Evolutionary conservation across 2,113 vertebrate species (phyloP), one percentile per base, ranked within the genome.

Genomic region (Campylomormyrus tamandua): DNA sequence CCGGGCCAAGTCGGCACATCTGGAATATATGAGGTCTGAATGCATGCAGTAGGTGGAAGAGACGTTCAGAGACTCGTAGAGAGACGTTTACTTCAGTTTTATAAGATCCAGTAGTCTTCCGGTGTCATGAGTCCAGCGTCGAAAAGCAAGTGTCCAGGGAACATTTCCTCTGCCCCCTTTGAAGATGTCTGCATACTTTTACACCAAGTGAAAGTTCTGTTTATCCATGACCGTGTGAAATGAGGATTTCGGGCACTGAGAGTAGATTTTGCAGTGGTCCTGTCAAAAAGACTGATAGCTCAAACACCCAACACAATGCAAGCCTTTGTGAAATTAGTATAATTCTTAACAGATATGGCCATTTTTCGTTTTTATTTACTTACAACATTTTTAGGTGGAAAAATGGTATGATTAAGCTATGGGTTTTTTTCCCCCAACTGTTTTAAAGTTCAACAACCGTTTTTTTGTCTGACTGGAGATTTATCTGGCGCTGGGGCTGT

Each of bases 11-110:
- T 94, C 93, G 93, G 92, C 95, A 96, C 96, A 96, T 96, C 96
- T 96, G 96, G 96, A 96, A 96, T 95, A 94, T 95, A 96, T 96
- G 95, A 96, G 94, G 93, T 94, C 92, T 95, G 93, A 94, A 96
- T 95, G 95, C 95, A 96, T 96, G 95, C 96, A 96, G 95, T 93
- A 95, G 94, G 95, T 93, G 93, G 94, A 95, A 93, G 94, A 93
- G 94, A 94, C 39, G 95, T 95, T 95, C 93, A 94, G 91, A 94
- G 94, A 92, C 94, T 95, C 93, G 94, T 95, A 95, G 95, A 95
- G 95, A 96, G 94, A 93, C 94, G 92, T 94, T 96, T 93, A 93
- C 92, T 95, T 92, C 91, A 93, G 90, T 91, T 90, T 90, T 93
- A 91, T 50, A 92, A 90, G 91, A 94, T 95, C 90, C 94, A 94